Percentiles rank a stretch among this genome's conserved stretches.
phyloP scores from a whole-genome alignment of 2,888 invertebrate genomes.

The Pseudococcus jackbeardsleyi region DNA sequence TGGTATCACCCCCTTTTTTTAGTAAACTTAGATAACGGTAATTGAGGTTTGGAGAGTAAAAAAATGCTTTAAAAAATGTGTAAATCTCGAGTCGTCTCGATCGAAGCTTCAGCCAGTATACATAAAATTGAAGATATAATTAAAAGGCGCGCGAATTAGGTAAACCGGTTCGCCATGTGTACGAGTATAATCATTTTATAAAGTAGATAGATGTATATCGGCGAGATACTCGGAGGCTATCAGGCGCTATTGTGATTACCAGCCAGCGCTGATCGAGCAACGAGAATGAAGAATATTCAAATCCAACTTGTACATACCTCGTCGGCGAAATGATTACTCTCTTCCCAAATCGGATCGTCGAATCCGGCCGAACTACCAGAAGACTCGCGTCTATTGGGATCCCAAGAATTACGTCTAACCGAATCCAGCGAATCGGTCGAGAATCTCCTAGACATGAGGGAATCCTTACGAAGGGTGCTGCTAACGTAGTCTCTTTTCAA shows the following conservation, averaged over 20 bases:
- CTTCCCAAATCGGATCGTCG: conserved; percentile 77
- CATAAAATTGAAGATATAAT: conserved; percentile 5
- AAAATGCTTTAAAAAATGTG: background rate
- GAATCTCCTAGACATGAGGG: conserved; percentile 71
- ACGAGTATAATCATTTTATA: conserved; percentile 13
- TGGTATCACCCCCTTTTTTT: background rate
- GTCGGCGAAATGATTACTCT: conserved; percentile 68
- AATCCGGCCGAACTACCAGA: conserved; percentile 75
- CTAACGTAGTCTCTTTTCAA: conserved; percentile 70
- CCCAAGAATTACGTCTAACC: conserved; percentile 79
- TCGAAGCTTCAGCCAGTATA: background rate
- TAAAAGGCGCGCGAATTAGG: conserved; percentile 30
- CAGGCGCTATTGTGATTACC: background rate
- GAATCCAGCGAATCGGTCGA: conserved; percentile 82
- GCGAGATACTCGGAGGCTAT: background rate
- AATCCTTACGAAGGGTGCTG: conserved; percentile 70
- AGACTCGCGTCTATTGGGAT: conserved; percentile 76
- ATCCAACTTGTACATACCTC: conserved; percentile 61
- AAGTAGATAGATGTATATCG: background rate
- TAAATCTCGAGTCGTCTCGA: background rate
- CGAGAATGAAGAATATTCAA: background rate
- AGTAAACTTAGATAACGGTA: background rate
- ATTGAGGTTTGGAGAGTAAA: background rate
- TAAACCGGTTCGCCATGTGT: conserved; percentile 20
- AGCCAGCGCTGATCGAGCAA: background rate